Evolutionary conservation across 2,888 invertebrate genomes (phyloP), one percentile per base, ranked within the genome.

Genomic region (Drosophila suboccidentalis): DNA sequence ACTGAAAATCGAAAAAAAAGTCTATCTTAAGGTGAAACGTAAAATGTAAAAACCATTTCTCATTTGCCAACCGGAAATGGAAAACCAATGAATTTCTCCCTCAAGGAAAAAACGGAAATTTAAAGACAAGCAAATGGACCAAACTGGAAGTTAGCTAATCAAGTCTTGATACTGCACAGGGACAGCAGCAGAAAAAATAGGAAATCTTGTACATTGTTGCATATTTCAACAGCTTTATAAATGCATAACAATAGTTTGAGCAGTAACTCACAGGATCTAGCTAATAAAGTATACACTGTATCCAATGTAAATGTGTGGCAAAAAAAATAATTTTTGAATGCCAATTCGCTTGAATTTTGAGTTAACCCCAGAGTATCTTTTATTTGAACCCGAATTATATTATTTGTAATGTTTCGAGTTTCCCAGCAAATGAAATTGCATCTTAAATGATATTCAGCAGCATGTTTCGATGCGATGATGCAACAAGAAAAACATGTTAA

Each of bases 81-180:
- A 34, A 46, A 44, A 29, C 22, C n/a, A 66, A 53, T 63, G 32
- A 36, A 53, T n/a, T 49, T 13, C 10, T 17, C 13, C 22, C 8
- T 36, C 17, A 26, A 41, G 34, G 22, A 17, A 39, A 22, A 26
- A 43, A 11, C 22, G 57, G 44, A 57, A 57, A 46, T 47, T 58
- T 17, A 46, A 58, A 26, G 44, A 26, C 5, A 11, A 26, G 36
- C 26, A 36, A 46, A 46, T 36, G 11, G 11, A 54, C 2, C 8
- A 17, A 17, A 11, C n/a, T 19, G 34, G 13, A 54, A 54, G 41
- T 11, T 8, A 43, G 29, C 22, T 54, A 54, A 54, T 41, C 29
- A 41, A 26, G 38, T 29, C 6, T 15, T 29, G 39, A 15, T 29
- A 53, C 13, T 13, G 9, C 9, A 29, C 9, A 47, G 34, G 15